Base-by-base conservation (phyloP, 2,888 invertebrate species). In the Micropterix aruncella region DNA sequence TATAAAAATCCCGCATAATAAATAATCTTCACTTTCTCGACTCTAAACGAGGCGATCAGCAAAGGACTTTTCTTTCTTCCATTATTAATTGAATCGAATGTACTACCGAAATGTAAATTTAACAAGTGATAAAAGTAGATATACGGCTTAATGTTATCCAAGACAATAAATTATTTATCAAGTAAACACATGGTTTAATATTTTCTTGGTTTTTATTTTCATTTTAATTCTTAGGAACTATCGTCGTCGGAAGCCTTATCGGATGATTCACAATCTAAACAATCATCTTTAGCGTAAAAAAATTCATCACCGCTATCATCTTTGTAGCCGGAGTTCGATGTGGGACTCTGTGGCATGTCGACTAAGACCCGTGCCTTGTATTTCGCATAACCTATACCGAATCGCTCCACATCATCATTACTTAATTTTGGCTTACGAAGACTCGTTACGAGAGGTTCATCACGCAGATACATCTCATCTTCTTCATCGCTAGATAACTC, bases 341-440 rank as follows among this genome's bases (percentile, higher is more conserved):
- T 7, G 7, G 12, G 27, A 27, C 12, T 27, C 12, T 27, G 27
- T 5, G 27, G 27, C 37, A 12, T 5, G 7, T 64, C 61, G 2
- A 56, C 42, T 3, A 65, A 41, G 1, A 74, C 60, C 47, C 60
- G 72, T 0, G 76, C 74, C 58, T 79, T 83, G 54, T 81, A 84
- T 47, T 70, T 74, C 0, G 83, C 83, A 52, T 83, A 84, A 9
- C 73, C 72, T 47, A 67, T 65, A 1, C 83, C 83, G 53, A 78
- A 80, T 2, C 70, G 61, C 45, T 75, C 65, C 0, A 74, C 75
- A 56, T 83, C 80, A 41, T 65, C 62, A 3, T 65, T 60, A 47
- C 57, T 53, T 36, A 60, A 45, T 14, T 16, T 17, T 37, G 41
- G 38, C 44, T 4, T 27, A 7, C 7, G 12, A 27, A 12, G 5